Conservation (phyloP, 2,113 vertebrate species). For the Silurus meridionalis region DNA sequence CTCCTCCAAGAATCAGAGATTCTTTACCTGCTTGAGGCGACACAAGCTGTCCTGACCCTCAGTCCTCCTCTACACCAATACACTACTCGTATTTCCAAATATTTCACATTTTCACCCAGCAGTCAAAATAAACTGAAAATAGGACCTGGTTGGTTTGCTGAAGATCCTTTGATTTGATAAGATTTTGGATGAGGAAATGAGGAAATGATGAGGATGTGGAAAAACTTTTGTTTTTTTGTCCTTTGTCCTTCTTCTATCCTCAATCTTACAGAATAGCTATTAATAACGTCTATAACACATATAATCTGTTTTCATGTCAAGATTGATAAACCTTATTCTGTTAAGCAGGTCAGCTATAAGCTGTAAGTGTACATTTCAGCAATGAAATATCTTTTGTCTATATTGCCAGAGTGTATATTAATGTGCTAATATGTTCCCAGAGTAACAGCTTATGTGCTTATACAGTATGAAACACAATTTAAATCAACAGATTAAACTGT, state of each 20-base stretch:
- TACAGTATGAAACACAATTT: no score
- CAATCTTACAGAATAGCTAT: not conserved
- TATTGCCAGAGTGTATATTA: no score
- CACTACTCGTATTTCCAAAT: not conserved
- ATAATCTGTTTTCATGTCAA: not conserved
- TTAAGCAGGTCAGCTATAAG: not conserved
- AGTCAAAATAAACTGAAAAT: constrained; percentile 16
- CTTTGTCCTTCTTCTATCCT: not conserved
- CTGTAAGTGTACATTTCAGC: not conserved
- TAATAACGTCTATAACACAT: not conserved
- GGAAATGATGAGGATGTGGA: no score
- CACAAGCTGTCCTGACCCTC: constrained; percentile 26
- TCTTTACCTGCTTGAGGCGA: constrained; percentile 27
- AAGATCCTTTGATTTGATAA: not conserved
- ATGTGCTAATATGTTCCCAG: no score
- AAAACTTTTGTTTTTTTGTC: not conserved
- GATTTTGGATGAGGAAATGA: not conserved
- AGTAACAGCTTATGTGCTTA: no score
- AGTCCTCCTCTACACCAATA: not conserved
- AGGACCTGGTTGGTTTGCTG: not conserved
- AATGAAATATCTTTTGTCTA: not conserved
- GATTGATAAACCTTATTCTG: not conserved
- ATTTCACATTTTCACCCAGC: not conserved
- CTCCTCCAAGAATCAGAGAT: constrained; percentile 16
- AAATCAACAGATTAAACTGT: no score